Evolutionary conservation across 2,113 vertebrate genomes (phyloP).

Genomic region (Columba livia): DNA sequence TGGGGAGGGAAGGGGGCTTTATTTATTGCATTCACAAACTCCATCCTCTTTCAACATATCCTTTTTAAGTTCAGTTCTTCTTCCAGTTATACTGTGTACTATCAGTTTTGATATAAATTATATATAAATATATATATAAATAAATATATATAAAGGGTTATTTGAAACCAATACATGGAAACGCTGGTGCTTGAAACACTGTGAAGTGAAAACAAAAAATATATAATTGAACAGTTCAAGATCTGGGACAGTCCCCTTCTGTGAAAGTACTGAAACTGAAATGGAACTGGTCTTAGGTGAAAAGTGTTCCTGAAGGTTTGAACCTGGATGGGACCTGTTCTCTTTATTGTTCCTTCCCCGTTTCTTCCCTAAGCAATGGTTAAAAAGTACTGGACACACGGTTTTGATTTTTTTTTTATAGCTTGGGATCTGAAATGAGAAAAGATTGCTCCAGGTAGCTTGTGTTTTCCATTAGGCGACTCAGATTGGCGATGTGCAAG

Average conservation of each 20-base stretch:
- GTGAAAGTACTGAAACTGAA: constrained; percentile 73
- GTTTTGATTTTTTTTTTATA: constrained; percentile 51
- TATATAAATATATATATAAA: constrained; percentile 85
- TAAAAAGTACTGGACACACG: background rate
- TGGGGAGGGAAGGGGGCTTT: constrained; percentile 79
- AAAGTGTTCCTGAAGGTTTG: constrained; percentile 65
- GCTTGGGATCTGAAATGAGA: constrained; percentile 59
- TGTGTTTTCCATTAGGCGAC: constrained; percentile 33
- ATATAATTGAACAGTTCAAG: constrained; percentile 77
- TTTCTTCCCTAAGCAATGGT: constrained; percentile 21
- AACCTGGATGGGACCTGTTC: constrained; percentile 58
- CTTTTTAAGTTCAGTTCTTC: constrained; percentile 82
- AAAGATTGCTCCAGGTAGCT: constrained; percentile 62
- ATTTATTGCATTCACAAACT: constrained; percentile 96
- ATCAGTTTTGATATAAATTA: constrained; percentile 87
- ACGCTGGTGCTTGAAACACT: constrained; percentile 99
- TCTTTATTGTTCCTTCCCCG: constrained; percentile 48
- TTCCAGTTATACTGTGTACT: constrained; percentile 86
- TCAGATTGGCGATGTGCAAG: background rate
- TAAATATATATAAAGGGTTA: constrained; percentile 87
- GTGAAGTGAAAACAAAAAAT: constrained; percentile 83
- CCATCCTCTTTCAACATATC: constrained; percentile 83
- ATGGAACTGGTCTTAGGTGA: constrained; percentile 70
- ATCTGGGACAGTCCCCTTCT: constrained; percentile 79
- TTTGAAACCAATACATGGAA: constrained; percentile 89